A percentile compares a stretch with the other conserved stretches of the same genome.
Evolutionary conservation across 2,888 invertebrate genomes (phyloP).

Genomic region (Caenorhabditis becei): DNA sequence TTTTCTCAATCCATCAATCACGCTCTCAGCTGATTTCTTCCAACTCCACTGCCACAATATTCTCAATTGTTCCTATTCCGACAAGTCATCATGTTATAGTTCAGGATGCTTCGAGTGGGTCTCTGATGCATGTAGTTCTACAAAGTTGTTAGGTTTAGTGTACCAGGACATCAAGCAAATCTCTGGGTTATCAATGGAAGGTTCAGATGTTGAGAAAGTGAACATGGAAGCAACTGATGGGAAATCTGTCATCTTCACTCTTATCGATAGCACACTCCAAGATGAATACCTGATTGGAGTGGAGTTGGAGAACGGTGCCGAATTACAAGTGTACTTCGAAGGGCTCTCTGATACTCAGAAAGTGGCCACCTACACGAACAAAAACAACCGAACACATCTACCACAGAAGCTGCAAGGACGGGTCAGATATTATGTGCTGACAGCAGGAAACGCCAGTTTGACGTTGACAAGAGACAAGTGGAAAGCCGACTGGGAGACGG

Average conservation of each 20-base stretch:
- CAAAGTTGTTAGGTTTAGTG: constrained; percentile 21
- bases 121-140: neutral
- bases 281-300: constrained; percentile 38
- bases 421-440: constrained; percentile 40
- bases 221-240: constrained; percentile 10
- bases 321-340: constrained; percentile 36
- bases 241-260: constrained; percentile 28
- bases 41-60: constrained; percentile 26
- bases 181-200: constrained; percentile 19
- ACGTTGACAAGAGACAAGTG: constrained; percentile 41
- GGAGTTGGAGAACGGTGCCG: constrained; percentile 16
- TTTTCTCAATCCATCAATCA: constrained; percentile 29
- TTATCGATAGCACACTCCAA: constrained; percentile 7
- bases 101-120: constrained; percentile 41
- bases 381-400: constrained; percentile 31
- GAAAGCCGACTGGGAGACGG: constrained; percentile 38
- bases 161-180: constrained; percentile 36
- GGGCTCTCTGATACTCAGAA: constrained; percentile 27
- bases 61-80: constrained; percentile 42
- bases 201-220: constrained; percentile 10
- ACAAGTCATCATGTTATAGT: constrained; percentile 46
- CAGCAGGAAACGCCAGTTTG: constrained; percentile 37
- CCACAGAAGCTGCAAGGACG: constrained; percentile 47
- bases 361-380: constrained; percentile 28
- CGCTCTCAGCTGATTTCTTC: constrained; percentile 25